These are phyloP conservation scores for Diogma glabrata DNA, from an alignment of 2,888 invertebrate species.

Conservation along the genomic window DNA sequence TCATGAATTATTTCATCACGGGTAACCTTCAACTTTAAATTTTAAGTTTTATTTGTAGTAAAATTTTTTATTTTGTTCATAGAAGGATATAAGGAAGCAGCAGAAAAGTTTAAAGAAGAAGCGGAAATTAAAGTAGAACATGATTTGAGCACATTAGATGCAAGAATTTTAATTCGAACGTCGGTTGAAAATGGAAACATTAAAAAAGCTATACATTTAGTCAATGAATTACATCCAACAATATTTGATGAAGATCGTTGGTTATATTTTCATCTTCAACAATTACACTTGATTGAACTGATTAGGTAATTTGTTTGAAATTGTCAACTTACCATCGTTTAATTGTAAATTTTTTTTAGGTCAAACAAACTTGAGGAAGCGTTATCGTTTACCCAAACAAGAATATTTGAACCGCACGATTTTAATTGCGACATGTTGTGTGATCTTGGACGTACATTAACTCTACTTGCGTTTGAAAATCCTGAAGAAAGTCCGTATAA, in stretches of 20 bases:
- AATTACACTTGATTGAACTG: constrained; percentile 34
- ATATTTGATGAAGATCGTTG: constrained; percentile 89
- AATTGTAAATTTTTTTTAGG: constrained; percentile 29
- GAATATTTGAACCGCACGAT: constrained; percentile 76
- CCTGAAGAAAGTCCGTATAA: constrained; percentile 92
- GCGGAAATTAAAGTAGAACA: constrained; percentile 72
- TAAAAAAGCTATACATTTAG: constrained; percentile 84
- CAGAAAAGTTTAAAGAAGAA: constrained; percentile 91
- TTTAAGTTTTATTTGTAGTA: neutral
- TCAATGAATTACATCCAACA: constrained; percentile 91
- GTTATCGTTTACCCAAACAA: constrained; percentile 73
- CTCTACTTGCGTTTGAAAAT: constrained; percentile 92
- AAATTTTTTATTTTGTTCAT: too few species aligned
- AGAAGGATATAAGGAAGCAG: constrained; percentile 93
- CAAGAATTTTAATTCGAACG: constrained; percentile 82
- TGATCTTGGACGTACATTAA: constrained; percentile 87
- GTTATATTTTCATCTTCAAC: constrained; percentile 86
- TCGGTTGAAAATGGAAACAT: constrained; percentile 88
- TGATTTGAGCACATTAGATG: constrained; percentile 76
- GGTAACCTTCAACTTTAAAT: constrained; percentile 43
- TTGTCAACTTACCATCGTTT: neutral
- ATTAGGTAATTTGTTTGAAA: constrained; percentile 25
- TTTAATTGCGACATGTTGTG: constrained; percentile 52
- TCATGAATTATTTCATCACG: constrained; percentile 97
- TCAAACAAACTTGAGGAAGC: constrained; percentile 73